A percentile compares a stretch with the other conserved stretches of the same genome.
phyloP scores from a whole-genome alignment of 2,797 vertebrate genomes.

The Erithacus rubecula region DNA sequence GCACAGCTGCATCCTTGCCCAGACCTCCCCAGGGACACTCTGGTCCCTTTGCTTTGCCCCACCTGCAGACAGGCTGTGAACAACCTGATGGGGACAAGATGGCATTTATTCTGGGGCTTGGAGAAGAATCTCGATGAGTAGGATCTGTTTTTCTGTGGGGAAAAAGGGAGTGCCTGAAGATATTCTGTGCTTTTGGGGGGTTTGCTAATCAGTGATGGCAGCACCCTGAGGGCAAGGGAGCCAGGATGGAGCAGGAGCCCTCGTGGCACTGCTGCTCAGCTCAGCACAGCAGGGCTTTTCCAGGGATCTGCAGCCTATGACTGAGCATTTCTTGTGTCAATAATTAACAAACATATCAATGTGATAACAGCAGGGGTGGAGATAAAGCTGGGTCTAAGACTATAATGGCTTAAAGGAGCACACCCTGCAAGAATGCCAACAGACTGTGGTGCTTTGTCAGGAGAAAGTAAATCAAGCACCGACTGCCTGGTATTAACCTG shows the following conservation, averaged over 20 bases:
- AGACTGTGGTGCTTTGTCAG: neutral
- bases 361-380: conserved; percentile 26
- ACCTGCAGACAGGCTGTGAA: neutral
- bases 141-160: neutral
- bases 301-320: neutral
- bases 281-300: neutral
- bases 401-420: neutral
- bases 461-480: neutral
- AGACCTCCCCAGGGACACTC: neutral
- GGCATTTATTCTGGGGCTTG: neutral
- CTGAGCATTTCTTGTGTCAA: conserved; percentile 38
- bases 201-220: conserved; percentile 20
- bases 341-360: conserved; percentile 60
- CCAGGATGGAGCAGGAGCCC: neutral
- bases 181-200: neutral
- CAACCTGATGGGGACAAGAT: neutral
- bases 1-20: neutral
- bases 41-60: neutral
- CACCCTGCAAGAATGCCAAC: neutral
- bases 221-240: neutral
- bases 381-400: conserved; percentile 18
- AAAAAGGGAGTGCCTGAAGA: neutral
- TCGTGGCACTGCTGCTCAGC: accelerated
- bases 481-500: neutral
- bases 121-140: neutral